Conservation (phyloP, 2,113 vertebrate species). For the Pholis gunnellus region DNA sequence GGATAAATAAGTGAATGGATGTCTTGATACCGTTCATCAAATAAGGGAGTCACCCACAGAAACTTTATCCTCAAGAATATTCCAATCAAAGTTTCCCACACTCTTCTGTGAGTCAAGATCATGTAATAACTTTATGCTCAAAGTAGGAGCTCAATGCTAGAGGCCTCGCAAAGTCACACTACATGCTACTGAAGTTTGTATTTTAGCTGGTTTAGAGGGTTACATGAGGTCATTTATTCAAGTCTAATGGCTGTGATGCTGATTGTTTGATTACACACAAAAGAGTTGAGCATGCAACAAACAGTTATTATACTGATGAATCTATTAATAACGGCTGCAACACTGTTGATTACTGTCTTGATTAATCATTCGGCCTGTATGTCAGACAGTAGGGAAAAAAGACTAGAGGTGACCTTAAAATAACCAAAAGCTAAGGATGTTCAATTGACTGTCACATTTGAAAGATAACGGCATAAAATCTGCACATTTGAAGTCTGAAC, state of each 20-base stretch:
- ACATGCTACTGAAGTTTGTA: not conserved
- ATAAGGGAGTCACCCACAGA: not conserved
- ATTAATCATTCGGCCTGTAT: not conserved
- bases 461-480: not conserved
- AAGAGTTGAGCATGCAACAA: not conserved
- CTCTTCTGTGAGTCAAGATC: constrained; percentile 6
- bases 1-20: not conserved
- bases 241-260: not conserved
- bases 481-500: not conserved
- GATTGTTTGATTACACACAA: not conserved
- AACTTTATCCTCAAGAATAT: not conserved
- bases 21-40: not conserved
- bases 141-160: not conserved
- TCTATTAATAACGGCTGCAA: not conserved
- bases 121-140: constrained; percentile 6
- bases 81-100: not conserved
- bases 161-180: not conserved
- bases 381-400: not conserved
- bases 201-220: not conserved
- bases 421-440: not conserved
- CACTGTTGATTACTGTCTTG: not conserved
- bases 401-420: not conserved
- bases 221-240: not conserved
- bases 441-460: not conserved
- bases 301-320: not conserved